Percentiles rank a stretch among this genome's conserved stretches.
Evolutionary conservation across 2,797 vertebrate species (phyloP).

Genomic region (Linurgus olivaceus): DNA sequence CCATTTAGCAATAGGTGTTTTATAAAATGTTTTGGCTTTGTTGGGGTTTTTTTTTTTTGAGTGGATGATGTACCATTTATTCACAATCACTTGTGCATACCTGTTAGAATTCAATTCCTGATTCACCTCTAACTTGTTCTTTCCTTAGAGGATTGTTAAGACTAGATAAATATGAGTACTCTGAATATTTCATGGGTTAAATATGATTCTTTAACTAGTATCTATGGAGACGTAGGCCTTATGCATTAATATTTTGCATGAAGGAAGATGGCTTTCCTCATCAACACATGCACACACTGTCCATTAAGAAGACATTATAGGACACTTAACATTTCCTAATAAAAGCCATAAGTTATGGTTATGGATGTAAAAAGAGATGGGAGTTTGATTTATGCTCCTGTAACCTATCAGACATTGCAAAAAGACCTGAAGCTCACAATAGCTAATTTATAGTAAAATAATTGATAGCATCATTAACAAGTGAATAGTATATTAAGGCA

Average conservation of each 20-base stretch:
- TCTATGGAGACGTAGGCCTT: conserved; percentile 30
- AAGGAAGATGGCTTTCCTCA: conserved; percentile 49
- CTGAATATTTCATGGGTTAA: conserved; percentile 15
- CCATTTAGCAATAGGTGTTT: background rate
- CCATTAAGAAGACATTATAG: conserved; percentile 54
- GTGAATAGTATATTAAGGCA: background rate
- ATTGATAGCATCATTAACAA: background rate
- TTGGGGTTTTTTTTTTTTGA: background rate
- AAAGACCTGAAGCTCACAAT: conserved; percentile 14
- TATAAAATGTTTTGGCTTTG: background rate
- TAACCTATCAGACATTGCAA: conserved; percentile 25
- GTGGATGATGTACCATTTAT: background rate
- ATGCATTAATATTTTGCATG: conserved; percentile 46
- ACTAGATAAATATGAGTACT: background rate
- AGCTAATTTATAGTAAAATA: conserved; percentile 25
- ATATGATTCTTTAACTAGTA: conserved; percentile 31
- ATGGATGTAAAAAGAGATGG: conserved; percentile 28
- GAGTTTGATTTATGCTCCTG: conserved; percentile 7
- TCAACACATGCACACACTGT: conserved; percentile 35
- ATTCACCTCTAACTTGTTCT: background rate
- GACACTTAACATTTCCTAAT: conserved; percentile 50
- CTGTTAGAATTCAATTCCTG: background rate
- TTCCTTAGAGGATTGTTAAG: background rate
- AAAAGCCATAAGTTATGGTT: conserved; percentile 28
- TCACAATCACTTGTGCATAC: background rate